Evolutionary conservation across 2,113 vertebrate species (phyloP).

Genomic region (Rhinoptilus africanus): DNA sequence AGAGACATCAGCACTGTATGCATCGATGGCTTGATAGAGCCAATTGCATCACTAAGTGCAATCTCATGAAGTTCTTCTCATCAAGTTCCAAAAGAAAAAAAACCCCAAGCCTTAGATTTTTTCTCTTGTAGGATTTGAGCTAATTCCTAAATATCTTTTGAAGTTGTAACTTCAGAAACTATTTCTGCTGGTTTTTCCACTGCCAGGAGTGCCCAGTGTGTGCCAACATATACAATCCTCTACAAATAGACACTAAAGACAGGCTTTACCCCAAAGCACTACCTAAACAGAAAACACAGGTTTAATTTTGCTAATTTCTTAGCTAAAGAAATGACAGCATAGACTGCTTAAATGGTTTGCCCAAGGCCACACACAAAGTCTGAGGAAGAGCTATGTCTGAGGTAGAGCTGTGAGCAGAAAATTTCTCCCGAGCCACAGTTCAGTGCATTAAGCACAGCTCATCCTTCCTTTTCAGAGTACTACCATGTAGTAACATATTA

Average conservation of each 20-base stretch:
- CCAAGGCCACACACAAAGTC: background rate
- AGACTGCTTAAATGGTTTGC: background rate
- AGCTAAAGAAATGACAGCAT: background rate
- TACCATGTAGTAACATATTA: background rate
- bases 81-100: constrained; percentile 1
- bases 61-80: background rate
- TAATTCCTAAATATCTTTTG: constrained; percentile 33
- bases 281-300: background rate
- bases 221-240: background rate
- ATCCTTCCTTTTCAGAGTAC: background rate
- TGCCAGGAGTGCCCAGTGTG: background rate
- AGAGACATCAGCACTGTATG: background rate
- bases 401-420: background rate
- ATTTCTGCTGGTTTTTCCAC: background rate
- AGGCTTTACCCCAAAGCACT: background rate
- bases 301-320: background rate
- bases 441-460: background rate
- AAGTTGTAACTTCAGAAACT: constrained; percentile 8
- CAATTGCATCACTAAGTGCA: background rate
- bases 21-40: background rate
- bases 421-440: background rate
- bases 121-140: background rate
- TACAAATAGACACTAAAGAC: background rate
- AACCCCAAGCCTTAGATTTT: background rate
- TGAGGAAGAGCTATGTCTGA: background rate